Evolutionary conservation across 2,113 vertebrate genomes (phyloP).

Genomic region (Lepidothrix coronata): DNA sequence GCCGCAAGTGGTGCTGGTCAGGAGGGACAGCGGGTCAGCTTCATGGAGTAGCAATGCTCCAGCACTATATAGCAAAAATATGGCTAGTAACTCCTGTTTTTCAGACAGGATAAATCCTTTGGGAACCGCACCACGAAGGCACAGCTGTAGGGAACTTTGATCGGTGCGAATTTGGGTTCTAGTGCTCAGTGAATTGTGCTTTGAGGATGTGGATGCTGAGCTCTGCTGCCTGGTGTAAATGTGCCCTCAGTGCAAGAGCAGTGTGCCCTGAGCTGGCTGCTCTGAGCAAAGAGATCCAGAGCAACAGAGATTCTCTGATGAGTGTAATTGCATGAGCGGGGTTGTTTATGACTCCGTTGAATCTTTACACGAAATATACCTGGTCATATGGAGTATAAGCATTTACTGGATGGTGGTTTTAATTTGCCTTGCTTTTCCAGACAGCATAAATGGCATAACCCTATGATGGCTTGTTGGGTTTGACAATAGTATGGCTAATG

Average conservation of each 20-base stretch:
- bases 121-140: not conserved
- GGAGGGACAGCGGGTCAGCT: not conserved
- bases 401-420: not conserved
- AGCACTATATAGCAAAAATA: not conserved
- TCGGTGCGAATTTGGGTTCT: not conserved
- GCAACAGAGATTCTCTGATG: not conserved
- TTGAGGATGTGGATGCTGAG: not conserved
- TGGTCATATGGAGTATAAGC: not conserved
- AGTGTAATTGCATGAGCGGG: not conserved
- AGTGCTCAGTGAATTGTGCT: not conserved
- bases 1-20: not conserved
- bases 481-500: not conserved
- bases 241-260: not conserved
- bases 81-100: not conserved
- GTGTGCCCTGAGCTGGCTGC: not conserved
- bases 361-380: not conserved
- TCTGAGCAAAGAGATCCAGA: not conserved
- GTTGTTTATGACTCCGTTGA: not conserved
- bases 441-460: not conserved
- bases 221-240: accelerated
- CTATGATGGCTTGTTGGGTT: not conserved
- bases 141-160: not conserved
- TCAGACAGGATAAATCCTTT: not conserved
- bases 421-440: not conserved
- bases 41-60: not conserved